Conservation (phyloP, 2,888 invertebrate species). For the Psococerastis gibbosa region DNA sequence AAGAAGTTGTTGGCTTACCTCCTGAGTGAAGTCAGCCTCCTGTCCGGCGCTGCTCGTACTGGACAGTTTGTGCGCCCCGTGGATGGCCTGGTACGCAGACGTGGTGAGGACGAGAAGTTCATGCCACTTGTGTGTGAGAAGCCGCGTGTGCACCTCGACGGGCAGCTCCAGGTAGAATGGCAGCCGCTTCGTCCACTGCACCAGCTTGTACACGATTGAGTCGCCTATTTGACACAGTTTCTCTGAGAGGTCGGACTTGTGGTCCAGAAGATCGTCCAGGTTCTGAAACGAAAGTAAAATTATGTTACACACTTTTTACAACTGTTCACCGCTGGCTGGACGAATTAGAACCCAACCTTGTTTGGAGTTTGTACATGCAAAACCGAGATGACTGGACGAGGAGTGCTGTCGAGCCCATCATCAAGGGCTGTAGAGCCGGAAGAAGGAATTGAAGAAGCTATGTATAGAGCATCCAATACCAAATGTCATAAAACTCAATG, state of each 20-base stretch:
- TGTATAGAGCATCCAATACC: too few species aligned
- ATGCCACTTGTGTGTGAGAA: constrained; percentile 96
- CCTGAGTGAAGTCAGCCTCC: constrained; percentile 69
- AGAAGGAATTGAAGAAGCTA: too few species aligned
- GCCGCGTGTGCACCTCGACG: constrained; percentile 81
- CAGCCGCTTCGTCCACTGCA: constrained; percentile 95
- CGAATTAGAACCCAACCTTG: too few species aligned
- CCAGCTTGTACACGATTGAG: constrained; percentile 94
- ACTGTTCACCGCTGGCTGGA: too few species aligned
- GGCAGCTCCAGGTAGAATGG: constrained; percentile 95
- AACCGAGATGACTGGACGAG: too few species aligned
- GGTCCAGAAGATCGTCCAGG: constrained; percentile 75
- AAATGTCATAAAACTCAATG: too few species aligned
- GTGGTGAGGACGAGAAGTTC: constrained; percentile 86
- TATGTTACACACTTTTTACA: neutral
- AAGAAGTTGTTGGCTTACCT: too few species aligned
- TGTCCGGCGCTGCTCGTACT: constrained; percentile 25
- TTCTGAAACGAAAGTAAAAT: constrained; percentile 36
- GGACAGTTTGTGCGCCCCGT: constrained; percentile 35
- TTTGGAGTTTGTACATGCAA: too few species aligned
- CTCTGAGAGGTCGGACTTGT: constrained; percentile 78
- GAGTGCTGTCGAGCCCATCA: too few species aligned
- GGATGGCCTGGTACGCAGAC: constrained; percentile 84
- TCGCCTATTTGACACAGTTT: constrained; percentile 92
- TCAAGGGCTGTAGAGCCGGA: too few species aligned